Conservation (phyloP, 64 coral and sea anemone genomes). For the Anthopleura sola region DNA sequence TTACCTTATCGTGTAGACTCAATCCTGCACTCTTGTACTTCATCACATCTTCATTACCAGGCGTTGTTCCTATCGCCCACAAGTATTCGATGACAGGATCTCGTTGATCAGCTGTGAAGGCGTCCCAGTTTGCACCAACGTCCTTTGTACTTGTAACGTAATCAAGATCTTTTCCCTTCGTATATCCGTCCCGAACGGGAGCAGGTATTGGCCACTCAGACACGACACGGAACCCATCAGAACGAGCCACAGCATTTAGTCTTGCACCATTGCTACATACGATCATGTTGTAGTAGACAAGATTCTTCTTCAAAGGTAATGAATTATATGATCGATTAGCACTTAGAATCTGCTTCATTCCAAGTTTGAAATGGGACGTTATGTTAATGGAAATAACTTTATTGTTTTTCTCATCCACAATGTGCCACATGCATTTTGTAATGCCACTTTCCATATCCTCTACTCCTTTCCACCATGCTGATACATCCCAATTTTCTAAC, state of each 20-base stretch:
- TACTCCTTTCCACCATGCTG: constrained; percentile 62
- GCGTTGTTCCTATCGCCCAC: constrained; percentile 53
- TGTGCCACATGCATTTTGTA: constrained; percentile 51
- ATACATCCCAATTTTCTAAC: constrained; percentile 67
- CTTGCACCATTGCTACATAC: constrained; percentile 67
- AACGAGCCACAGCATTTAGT: constrained; percentile 16
- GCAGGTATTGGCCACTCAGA: constrained; percentile 64
- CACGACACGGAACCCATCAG: constrained; percentile 79
- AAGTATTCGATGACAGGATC: constrained; percentile 60
- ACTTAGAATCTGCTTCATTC: constrained; percentile 38
- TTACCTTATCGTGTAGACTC: background rate
- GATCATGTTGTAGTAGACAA: constrained; percentile 45
- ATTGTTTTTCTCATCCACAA: constrained; percentile 19
- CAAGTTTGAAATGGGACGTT: background rate
- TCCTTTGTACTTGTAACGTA: constrained; percentile 58
- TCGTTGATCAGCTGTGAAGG: constrained; percentile 6
- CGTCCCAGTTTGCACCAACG: constrained; percentile 73
- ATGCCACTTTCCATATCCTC: constrained; percentile 76
- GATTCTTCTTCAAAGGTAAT: constrained; percentile 2
- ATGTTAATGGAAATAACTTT: constrained; percentile 24
- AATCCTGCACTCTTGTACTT: constrained; percentile 42
- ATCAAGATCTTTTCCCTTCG: constrained; percentile 9
- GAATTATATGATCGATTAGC: constrained; percentile 27
- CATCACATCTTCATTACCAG: constrained; percentile 24
- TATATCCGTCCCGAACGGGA: constrained; percentile 43